A percentile compares a stretch with the other conserved stretches of the same genome.
These are phyloP conservation scores for Galaxias olidus DNA, from an alignment of 2,797 vertebrate species.

Conservation along the genomic window DNA sequence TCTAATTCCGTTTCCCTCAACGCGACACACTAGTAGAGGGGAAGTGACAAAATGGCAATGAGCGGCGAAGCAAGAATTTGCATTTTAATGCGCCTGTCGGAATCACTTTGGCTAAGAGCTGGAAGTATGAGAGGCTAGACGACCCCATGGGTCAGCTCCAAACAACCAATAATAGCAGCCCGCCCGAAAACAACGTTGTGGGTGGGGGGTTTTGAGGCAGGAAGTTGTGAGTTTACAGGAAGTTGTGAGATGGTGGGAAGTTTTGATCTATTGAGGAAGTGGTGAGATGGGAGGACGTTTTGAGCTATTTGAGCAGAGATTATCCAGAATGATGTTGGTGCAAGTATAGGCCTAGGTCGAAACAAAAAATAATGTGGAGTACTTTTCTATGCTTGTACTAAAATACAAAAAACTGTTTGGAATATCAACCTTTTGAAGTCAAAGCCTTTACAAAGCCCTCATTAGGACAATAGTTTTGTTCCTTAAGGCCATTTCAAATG, in stretches of 20 bases:
- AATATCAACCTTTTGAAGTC: no score
- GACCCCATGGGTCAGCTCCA: constrained; percentile 60
- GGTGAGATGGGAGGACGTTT: not conserved
- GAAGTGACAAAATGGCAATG: constrained; percentile 83
- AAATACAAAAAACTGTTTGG: no score
- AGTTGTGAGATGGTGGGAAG: constrained; percentile 23
- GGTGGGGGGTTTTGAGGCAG: constrained; percentile 43
- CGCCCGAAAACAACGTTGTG: constrained; percentile 58
- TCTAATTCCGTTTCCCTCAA: constrained; percentile 85
- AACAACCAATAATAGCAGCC: constrained; percentile 60
- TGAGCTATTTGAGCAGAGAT: no score
- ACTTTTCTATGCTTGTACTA: no score
- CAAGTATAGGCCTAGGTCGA: constrained; percentile 10
- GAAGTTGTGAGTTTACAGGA: constrained; percentile 27
- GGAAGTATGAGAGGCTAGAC: constrained; percentile 51
- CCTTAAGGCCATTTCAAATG: constrained; percentile 58
- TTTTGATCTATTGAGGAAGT: not conserved
- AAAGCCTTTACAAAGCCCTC: constrained; percentile 40
- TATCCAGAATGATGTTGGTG: no score
- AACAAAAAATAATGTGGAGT: not conserved
- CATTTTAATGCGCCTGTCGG: constrained; percentile 89
- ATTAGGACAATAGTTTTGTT: constrained; percentile 53
- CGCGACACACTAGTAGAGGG: constrained; percentile 76
- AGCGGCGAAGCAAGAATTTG: constrained; percentile 84
- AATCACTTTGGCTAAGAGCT: constrained; percentile 73